A percentile compares a stretch with the other conserved stretches of the same genome.
phyloP scores from a whole-genome alignment of 1,140 invertebrate species.

The Euura saliciscinereae region DNA sequence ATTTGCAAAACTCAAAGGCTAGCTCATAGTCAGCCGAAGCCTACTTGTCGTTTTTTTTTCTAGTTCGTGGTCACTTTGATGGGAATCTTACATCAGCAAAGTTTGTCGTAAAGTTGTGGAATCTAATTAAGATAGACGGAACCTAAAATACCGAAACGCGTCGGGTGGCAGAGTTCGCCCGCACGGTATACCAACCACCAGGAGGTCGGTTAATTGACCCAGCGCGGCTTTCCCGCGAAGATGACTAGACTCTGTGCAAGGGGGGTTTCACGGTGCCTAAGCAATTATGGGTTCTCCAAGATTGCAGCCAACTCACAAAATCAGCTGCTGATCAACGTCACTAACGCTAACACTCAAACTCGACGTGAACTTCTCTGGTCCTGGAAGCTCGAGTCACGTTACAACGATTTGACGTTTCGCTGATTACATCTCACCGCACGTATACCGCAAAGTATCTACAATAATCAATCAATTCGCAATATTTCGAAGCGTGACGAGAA shows the following conservation, averaged over 20 bases:
- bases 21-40: too few species aligned
- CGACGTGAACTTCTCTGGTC: too few species aligned
- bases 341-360: too few species aligned
- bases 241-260: not conserved
- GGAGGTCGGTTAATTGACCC: slow-evolving; percentile 1
- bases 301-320: not conserved
- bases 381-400: not conserved
- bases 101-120: not conserved
- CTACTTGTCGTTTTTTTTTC: not conserved
- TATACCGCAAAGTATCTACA: not conserved
- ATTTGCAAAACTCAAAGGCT: too few species aligned
- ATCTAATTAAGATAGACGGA: slow-evolving; percentile 2
- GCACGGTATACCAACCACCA: not conserved
- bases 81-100: not conserved
- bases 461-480: not conserved
- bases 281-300: not conserved
- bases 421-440: not conserved
- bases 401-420: not conserved
- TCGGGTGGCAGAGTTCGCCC: not conserved
- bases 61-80: not conserved
- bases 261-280: not conserved
- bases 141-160: not conserved
- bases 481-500: too few species aligned
- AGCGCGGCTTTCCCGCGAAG: not conserved
- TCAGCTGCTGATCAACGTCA: not conserved